A percentile compares a stretch with the other conserved stretches of the same genome.
phyloP scores from a whole-genome alignment of 2,113 vertebrate genomes.

The Chaenogobius annularis region DNA sequence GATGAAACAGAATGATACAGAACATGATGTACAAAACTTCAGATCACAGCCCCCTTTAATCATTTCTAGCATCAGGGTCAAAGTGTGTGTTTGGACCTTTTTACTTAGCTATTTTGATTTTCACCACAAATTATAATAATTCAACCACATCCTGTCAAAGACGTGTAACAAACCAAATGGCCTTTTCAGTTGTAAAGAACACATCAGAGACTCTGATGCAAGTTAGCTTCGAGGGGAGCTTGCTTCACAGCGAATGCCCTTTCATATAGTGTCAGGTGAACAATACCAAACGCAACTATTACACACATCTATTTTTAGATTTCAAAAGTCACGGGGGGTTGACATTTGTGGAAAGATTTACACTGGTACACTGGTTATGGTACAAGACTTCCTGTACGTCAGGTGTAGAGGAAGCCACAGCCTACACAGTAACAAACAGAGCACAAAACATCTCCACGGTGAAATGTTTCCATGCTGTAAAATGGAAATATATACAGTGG shows the following conservation, averaged over 20 bases:
- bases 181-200: background rate
- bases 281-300: slow-evolving; percentile 4
- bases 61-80: background rate
- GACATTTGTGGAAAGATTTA: slow-evolving; percentile 51
- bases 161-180: background rate
- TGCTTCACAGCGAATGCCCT: slow-evolving; percentile 11
- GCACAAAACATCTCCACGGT: slow-evolving; percentile 28
- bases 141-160: slow-evolving; percentile 1
- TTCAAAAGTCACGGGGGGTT: slow-evolving; percentile 25
- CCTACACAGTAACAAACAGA: slow-evolving; percentile 55
- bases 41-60: background rate
- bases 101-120: background rate
- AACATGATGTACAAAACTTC: background rate
- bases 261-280: slow-evolving; percentile 5
- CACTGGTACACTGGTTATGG: slow-evolving; percentile 36
- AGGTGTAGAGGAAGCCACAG: slow-evolving; percentile 42
- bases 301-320: slow-evolving; percentile 48
- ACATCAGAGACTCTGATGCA: too few relatives aligned
- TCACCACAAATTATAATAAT: background rate
- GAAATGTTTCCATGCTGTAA: slow-evolving; percentile 5
- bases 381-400: slow-evolving; percentile 56
- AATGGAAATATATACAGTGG: background rate
- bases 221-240: slow-evolving; percentile 4
- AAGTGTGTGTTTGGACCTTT: background rate
- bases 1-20: too few relatives aligned